Evolutionary conservation across 2,888 invertebrate species (phyloP), one percentile per base, ranked within the genome.

Genomic region (Micoletzkya japonica): DNA sequence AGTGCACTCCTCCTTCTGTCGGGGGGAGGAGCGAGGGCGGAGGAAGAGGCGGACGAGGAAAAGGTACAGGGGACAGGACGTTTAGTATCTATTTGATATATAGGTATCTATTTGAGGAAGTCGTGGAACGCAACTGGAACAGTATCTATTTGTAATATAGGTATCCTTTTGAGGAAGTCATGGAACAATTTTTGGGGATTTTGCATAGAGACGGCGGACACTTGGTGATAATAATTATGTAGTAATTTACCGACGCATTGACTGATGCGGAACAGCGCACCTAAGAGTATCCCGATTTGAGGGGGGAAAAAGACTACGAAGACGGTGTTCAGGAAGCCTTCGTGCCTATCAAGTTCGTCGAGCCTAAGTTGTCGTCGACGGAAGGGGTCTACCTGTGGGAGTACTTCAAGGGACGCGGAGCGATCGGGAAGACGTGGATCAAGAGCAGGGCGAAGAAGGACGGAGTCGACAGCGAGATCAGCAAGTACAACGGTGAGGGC

Each of bases 381-480:
- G n/a, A n/a, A 14, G 14, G 14, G 49, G n/a, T 70, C 7, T 63
- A 74, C 39, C 72, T 79, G 52, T 77, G 76, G 68, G 76, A 77
- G 36, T 79, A 73, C 61, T 79, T 79, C 71, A 73, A 72, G 20
- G 68, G 68, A 24, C 70, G 28, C 70, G 57, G 7, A 32, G 57
- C 88, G 24, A 93, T 93, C 80, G 90, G 90, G 61, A 91, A 91
- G 81, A 87, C 89, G 63, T 97, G 97, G 96, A 88, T 92, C 0
- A 89, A 90, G 77, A 96, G 96, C 0, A 90, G 92, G 85, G 93
- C 96, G 0, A 94, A 93, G 86, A 96, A 96, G 86, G 93, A 94
- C 77, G 89, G 87, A 61, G 88, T 89, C 30, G 93, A 94, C 78
- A 94, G 94, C 74, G 91, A 91, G 75, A 92, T 95, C 72, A 92